Evolutionary conservation across 1,140 invertebrate species (phyloP).

Genomic region (Ctenoplectra terminalis): DNA sequence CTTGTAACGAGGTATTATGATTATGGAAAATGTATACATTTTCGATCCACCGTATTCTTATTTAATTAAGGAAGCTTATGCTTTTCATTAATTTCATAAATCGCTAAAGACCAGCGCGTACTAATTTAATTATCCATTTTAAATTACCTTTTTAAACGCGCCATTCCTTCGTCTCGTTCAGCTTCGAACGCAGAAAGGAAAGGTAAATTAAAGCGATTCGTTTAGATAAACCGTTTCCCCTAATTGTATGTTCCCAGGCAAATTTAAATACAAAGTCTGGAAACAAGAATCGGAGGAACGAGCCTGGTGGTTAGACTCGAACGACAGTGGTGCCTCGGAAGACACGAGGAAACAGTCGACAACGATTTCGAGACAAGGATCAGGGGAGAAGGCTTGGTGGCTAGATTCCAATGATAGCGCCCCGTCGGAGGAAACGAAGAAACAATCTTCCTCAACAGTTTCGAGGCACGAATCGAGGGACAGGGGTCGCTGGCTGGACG

Average conservation of each 20-base stretch:
- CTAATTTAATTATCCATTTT: background rate
- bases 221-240: background rate
- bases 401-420: slow-evolving; percentile 74
- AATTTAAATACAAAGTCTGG: slow-evolving; percentile 79
- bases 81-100: background rate
- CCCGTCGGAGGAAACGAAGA: slow-evolving; percentile 62
- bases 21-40: background rate
- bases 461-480: slow-evolving; percentile 74
- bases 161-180: background rate
- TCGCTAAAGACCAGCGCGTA: background rate
- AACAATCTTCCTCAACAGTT: slow-evolving; percentile 17
- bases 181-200: too few relatives aligned
- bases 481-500: slow-evolving; percentile 77
- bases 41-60: background rate
- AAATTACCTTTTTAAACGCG: background rate
- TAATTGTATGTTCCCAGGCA: slow-evolving; percentile 69
- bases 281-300: slow-evolving; percentile 79
- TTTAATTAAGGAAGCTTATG: background rate
- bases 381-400: slow-evolving; percentile 79
- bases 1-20: too few relatives aligned
- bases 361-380: slow-evolving; percentile 68
- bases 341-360: slow-evolving; percentile 54
- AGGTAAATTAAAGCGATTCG: background rate
- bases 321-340: slow-evolving; percentile 64
- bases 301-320: slow-evolving; percentile 78